A percentile compares a stretch with the other conserved stretches of the same genome.
Evolutionary conservation across 2,888 invertebrate species (phyloP).

Genomic region (Cenopis cana): DNA sequence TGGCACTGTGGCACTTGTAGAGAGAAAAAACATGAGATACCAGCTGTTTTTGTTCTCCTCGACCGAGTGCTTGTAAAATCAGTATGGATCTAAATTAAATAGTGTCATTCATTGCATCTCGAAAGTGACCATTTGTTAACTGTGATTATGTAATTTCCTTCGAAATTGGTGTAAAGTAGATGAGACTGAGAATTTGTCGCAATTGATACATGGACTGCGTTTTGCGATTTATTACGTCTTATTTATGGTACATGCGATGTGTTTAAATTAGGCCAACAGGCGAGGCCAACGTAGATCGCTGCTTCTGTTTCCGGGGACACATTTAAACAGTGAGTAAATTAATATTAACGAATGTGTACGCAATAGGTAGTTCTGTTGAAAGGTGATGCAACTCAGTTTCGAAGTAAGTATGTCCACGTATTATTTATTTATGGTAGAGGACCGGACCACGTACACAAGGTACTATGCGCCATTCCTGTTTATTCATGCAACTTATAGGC

Average conservation of each 20-base stretch:
- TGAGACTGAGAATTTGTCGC: conserved; percentile 72
- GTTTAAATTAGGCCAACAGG: conserved; percentile 64
- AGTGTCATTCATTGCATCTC: conserved; percentile 71
- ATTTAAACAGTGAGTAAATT: conserved; percentile 54
- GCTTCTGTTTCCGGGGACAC: conserved; percentile 43
- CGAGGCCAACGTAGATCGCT: conserved; percentile 57
- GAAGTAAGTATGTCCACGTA: conserved; percentile 39
- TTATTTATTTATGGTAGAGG: conserved; percentile 33
- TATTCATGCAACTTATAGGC: conserved; percentile 17
- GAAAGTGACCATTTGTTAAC: conserved; percentile 69
- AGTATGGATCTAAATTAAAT: conserved; percentile 80
- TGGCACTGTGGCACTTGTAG: conserved; percentile 47
- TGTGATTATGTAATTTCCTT: conserved; percentile 60
- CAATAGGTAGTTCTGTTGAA: conserved; percentile 8
- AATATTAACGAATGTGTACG: conserved; percentile 13
- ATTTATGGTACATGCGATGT: conserved; percentile 65
- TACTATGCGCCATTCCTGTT: conserved; percentile 17
- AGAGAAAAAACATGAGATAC: conserved; percentile 70
- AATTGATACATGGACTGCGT: conserved; percentile 68
- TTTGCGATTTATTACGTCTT: conserved; percentile 73
- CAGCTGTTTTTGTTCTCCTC: conserved; percentile 80
- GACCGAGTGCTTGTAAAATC: conserved; percentile 69
- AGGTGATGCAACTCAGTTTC: conserved; percentile 40
- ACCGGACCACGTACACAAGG: conserved; percentile 13
- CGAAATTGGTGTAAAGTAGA: conserved; percentile 64